Evolutionary conservation across 2,113 vertebrate species (phyloP).

Genomic region (Tupaia tana): DNA sequence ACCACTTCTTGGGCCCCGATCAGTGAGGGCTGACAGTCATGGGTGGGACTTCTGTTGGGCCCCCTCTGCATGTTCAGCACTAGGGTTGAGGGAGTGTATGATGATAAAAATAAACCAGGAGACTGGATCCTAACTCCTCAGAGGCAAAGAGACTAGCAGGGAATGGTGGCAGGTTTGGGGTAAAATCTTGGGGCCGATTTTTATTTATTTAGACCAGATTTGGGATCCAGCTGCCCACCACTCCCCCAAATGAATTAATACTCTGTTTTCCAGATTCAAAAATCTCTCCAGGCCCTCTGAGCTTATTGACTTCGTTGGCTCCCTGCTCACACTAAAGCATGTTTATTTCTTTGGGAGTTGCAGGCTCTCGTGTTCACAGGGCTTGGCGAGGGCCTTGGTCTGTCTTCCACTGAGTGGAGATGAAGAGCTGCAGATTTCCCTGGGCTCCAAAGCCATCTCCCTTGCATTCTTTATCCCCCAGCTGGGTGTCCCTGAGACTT

Average conservation of each 20-base stretch:
- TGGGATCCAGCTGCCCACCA: not conserved
- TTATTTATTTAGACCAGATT: conserved; percentile 48
- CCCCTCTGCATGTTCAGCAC: not conserved
- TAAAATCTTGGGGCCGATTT: not conserved
- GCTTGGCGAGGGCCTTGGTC: not conserved
- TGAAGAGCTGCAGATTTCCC: conserved; percentile 49
- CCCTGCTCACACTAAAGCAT: not conserved
- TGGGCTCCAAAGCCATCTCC: not conserved
- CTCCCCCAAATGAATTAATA: conserved; percentile 22
- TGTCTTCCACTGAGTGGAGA: conserved; percentile 20
- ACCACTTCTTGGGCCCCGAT: not conserved
- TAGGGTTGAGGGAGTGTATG: not conserved
- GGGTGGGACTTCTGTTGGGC: not conserved
- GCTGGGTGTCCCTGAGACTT: conserved; percentile 20
- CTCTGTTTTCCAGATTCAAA: conserved; percentile 42
- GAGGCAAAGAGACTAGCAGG: not conserved
- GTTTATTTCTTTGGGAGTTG: conserved; percentile 66
- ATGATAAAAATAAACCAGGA: not conserved
- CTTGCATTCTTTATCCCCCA: conserved; percentile 22
- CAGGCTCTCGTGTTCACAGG: not conserved
- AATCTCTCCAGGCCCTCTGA: conserved; percentile 22
- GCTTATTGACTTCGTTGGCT: not conserved
- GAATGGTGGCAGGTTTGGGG: not conserved
- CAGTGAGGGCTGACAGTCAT: not conserved
- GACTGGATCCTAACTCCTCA: not conserved